These are phyloP conservation scores for Coregonus sp. DNA, from an alignment of 2,797 vertebrate genomes.

Conservation along the genomic window DNA sequence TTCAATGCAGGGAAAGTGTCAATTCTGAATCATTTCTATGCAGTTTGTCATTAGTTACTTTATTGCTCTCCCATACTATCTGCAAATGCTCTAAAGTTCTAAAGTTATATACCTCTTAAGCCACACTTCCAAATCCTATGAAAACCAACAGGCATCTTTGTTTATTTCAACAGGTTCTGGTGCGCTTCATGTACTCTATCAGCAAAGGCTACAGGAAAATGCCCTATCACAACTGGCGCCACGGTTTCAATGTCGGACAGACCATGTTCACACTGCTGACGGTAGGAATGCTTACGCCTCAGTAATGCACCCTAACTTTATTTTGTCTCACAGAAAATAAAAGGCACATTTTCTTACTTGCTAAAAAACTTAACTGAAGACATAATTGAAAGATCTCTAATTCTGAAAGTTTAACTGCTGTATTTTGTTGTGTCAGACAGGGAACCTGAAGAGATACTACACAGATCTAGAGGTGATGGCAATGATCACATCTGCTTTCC, in stretches of 20 bases:
- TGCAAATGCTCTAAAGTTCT: neutral
- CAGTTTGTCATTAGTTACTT: neutral
- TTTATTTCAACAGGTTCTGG: constrained; percentile 71
- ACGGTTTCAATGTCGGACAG: constrained; percentile 85
- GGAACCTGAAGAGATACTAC: constrained; percentile 80
- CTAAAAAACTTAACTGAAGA: neutral
- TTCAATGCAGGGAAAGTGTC: neutral
- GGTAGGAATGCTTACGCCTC: constrained; percentile 52
- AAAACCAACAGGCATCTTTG: neutral
- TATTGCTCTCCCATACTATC: neutral
- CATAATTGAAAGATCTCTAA: neutral
- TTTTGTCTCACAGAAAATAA: neutral
- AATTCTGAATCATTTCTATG: neutral
- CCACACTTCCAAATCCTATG: neutral
- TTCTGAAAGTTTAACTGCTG: neutral
- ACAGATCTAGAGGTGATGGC: constrained; percentile 84
- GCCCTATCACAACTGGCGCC: constrained; percentile 86
- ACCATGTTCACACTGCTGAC: constrained; percentile 84
- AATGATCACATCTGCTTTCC: constrained; percentile 83
- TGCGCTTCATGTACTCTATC: constrained; percentile 83
- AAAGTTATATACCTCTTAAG: neutral
- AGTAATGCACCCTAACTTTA: neutral
- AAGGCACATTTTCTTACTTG: neutral
- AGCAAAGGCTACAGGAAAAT: constrained; percentile 84
- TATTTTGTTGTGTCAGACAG: constrained; percentile 66